Evolutionary conservation across 2,797 vertebrate genomes (phyloP), one percentile per base, ranked within the genome.

Genomic region (Takifugu ocellatus): DNA sequence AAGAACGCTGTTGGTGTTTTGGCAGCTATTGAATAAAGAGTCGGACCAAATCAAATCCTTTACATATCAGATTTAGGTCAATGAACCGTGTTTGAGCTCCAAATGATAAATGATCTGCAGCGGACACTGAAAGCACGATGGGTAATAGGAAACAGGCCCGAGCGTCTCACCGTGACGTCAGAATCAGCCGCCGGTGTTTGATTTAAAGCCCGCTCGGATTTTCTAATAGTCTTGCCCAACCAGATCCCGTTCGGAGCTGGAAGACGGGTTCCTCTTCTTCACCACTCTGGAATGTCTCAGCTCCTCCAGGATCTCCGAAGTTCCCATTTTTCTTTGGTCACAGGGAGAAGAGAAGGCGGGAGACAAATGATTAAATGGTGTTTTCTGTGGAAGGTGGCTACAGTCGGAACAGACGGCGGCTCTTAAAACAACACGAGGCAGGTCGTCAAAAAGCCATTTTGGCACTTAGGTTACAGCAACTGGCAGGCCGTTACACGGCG

Each of bases 361-460:
- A 89, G 86, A 88, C 84, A 90, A 88, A 92, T 89, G 87, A 90
- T 93, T 89, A 92, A 92, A 91, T 88, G 59, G 71, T 88, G 90
- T 87, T 87, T 90, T 71, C 74, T 65, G 49, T 21, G 63, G 58
- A 80, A 74, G 61, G 36, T 39, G 81, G 70, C 66, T 71, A 55
- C 49, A 66, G 68, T 64, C 73, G 58, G 63, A 61, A 78, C 77
- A 79, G 79, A 74, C 72, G 47, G 80, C 84, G 81, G 74, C 83
- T 88, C 86, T 87, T 88, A 91, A 91, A 93, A 92, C 85, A 89
- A 92, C 88, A 89, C 87, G 63, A 80, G 77, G 80, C 81, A 82
- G 64, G 83, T 91, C 92, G 87, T 93, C 90, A 91, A 91, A 91
- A 87, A 87, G 85, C 89, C 90, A 93, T 92, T 87, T 68, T 81